phyloP scores from a whole-genome alignment of 2,888 invertebrate genomes.

The Philhelius pedissequus region DNA sequence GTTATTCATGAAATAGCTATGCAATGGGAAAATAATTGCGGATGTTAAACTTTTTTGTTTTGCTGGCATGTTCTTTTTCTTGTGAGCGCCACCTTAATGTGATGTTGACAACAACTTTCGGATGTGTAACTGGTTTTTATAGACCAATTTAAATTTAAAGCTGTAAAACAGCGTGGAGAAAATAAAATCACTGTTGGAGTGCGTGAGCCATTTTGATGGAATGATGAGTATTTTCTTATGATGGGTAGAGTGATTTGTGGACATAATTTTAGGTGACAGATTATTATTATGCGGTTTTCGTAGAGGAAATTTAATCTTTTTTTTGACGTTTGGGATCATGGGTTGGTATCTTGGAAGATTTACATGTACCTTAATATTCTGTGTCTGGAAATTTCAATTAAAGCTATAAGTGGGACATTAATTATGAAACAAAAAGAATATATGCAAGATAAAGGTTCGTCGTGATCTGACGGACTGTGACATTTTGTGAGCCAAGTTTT shows the following conservation, averaged over 20 bases:
- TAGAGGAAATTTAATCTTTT: no score
- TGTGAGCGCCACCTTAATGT: conserved; percentile 50
- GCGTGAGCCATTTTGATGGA: conserved; percentile 30
- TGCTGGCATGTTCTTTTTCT: not conserved
- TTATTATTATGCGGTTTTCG: not conserved
- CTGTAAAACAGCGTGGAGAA: not conserved
- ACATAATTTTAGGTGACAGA: not conserved
- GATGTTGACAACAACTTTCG: conserved; percentile 58
- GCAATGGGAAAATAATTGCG: conserved; percentile 11
- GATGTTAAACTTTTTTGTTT: conserved; percentile 31
- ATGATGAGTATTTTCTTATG: not conserved
- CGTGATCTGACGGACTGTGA: no score
- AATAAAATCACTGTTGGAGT: not conserved
- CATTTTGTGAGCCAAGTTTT: no score
- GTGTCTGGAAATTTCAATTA: no score
- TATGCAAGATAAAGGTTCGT: no score
- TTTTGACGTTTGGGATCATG: no score
- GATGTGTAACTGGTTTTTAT: conserved; percentile 52
- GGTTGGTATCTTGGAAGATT: no score
- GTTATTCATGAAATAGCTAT: not conserved
- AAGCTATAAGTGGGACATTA: no score
- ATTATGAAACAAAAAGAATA: no score
- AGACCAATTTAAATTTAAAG: not conserved
- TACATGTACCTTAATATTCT: no score
- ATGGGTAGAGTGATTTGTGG: not conserved